Percentiles rank a stretch among this genome's conserved stretches.
phyloP scores from a whole-genome alignment of 2,888 invertebrate genomes.

The Poecilobothrus nobilitatus region DNA sequence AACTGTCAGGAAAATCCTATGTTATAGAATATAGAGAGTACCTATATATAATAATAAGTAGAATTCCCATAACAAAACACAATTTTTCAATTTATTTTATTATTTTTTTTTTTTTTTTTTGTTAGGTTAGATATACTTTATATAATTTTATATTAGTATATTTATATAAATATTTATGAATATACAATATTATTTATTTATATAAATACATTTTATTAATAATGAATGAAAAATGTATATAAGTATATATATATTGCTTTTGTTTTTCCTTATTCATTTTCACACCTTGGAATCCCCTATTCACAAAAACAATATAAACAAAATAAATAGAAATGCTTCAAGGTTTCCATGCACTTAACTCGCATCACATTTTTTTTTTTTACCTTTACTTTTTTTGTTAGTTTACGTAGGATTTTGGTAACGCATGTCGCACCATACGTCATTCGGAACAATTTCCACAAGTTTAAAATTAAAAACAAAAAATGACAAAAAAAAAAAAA shows the following conservation, averaged over 20 bases:
- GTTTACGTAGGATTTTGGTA: constrained; percentile 1
- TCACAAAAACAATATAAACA: not conserved
- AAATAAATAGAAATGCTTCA: not conserved
- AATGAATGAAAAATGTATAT: not conserved
- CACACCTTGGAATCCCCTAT: constrained; percentile 1
- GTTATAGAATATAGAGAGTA: not conserved
- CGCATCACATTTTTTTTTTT: not conserved
- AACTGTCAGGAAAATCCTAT: not conserved
- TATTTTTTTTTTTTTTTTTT: too few species aligned
- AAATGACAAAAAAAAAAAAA: too few species aligned
- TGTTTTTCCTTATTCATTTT: constrained; percentile 1
- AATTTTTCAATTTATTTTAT: not conserved
- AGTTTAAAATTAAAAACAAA: too few species aligned
- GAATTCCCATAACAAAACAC: not conserved
- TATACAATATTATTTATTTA: too few species aligned
- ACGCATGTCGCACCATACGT: not conserved
- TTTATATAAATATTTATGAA: too few species aligned
- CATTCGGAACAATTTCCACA: not conserved
- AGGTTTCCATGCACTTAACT: not conserved
- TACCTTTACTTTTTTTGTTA: not conserved
- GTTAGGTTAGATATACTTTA: too few species aligned
- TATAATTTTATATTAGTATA: too few species aligned
- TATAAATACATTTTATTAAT: not conserved
- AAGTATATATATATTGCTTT: not conserved
- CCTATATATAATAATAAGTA: not conserved